Evolutionary conservation across 2,888 invertebrate genomes (phyloP).

Genomic region (Gymnoscelis rufifasciata): DNA sequence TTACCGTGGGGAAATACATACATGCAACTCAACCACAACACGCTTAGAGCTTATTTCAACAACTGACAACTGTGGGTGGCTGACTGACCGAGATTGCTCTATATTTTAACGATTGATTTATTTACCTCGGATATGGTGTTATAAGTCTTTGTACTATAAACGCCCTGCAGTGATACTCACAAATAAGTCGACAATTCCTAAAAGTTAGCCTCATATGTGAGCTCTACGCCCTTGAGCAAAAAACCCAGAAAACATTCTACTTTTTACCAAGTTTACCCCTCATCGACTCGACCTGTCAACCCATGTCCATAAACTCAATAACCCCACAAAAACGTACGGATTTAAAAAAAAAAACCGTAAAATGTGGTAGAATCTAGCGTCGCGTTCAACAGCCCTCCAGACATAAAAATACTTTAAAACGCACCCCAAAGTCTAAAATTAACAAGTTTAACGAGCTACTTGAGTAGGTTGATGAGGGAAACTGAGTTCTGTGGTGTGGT

Average conservation of each 20-base stretch:
- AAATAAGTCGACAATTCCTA: too few relatives aligned
- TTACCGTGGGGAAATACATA: too few relatives aligned
- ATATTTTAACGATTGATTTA: too few relatives aligned
- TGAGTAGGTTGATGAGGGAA: constrained; percentile 20
- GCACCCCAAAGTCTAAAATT: constrained; percentile 65
- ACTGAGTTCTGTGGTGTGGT: constrained; percentile 30
- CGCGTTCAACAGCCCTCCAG: constrained; percentile 48
- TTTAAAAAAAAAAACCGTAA: constrained; percentile 37
- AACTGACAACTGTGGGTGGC: too few relatives aligned
- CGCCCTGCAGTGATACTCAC: too few relatives aligned
- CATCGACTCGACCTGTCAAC: constrained; percentile 27
- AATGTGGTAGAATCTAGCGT: constrained; percentile 32
- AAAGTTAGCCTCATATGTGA: too few relatives aligned
- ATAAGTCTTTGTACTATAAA: too few relatives aligned
- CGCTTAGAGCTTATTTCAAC: too few relatives aligned
- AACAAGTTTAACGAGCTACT: constrained; percentile 51
- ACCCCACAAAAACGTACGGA: constrained; percentile 31
- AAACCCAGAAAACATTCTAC: constrained; percentile 1
- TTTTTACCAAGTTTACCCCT: constrained; percentile 12
- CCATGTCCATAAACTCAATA: constrained; percentile 35
- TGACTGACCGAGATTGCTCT: too few relatives aligned
- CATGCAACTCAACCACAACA: too few relatives aligned
- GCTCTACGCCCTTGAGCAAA: background rate
- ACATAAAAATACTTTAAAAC: constrained; percentile 52
- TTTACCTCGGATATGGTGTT: too few relatives aligned